Evolutionary conservation across 2,888 invertebrate genomes (phyloP).

Genomic region (Tetanocera ferruginea): DNA sequence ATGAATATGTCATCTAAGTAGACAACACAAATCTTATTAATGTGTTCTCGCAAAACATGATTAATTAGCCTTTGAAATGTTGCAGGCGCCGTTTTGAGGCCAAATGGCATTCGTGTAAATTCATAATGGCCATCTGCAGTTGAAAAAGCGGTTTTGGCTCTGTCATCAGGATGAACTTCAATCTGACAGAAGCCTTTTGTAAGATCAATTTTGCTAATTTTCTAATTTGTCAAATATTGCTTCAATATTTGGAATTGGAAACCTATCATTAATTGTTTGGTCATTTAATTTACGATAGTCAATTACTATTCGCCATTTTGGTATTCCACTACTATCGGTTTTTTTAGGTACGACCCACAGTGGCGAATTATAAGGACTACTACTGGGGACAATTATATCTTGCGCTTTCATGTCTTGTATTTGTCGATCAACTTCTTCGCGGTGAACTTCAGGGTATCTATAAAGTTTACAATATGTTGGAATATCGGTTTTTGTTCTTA

Average conservation of each 20-base stretch:
- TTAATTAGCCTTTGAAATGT: constrained; percentile 41
- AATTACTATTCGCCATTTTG: constrained; percentile 39
- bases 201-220: constrained; percentile 50
- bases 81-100: constrained; percentile 37
- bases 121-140: constrained; percentile 47
- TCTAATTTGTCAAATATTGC: constrained; percentile 32
- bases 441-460: constrained; percentile 30
- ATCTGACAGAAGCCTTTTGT: constrained; percentile 61
- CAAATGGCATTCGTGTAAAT: constrained; percentile 47
- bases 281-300: constrained; percentile 37
- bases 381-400: constrained; percentile 29
- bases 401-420: constrained; percentile 33
- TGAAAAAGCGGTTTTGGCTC: constrained; percentile 49
- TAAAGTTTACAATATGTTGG: constrained; percentile 22
- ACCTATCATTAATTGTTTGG: constrained; percentile 19
- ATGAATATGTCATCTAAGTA: constrained; percentile 32
- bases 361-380: constrained; percentile 32
- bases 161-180: constrained; percentile 48
- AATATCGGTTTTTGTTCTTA: constrained; percentile 11
- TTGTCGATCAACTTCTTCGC: constrained; percentile 28
- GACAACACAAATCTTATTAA: too few relatives aligned
- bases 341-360: constrained; percentile 40
- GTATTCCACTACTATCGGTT: constrained; percentile 18
- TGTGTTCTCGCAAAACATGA: constrained; percentile 33
- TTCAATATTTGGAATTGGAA: constrained; percentile 30